Evolutionary conservation across 2,797 vertebrate species (phyloP).

Genomic region (Platalea minor): DNA sequence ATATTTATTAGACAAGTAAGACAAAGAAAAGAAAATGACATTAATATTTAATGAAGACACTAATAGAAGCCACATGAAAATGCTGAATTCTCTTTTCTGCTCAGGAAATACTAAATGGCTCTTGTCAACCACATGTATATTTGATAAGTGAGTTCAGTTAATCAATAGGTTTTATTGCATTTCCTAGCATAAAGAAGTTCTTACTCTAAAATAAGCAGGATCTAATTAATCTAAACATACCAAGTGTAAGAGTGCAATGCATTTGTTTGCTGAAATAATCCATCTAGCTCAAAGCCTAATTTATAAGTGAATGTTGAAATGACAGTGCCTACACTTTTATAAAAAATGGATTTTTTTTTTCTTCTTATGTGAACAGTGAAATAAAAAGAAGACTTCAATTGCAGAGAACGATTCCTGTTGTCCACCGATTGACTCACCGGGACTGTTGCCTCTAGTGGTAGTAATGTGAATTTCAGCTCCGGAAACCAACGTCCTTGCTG

Average conservation of each 20-base stretch:
- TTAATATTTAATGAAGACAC: constrained; percentile 61
- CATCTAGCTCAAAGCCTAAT: neutral
- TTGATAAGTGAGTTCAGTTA: constrained; percentile 11
- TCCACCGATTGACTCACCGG: neutral
- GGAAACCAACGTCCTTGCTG: rapidly evolving
- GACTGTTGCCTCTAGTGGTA: neutral
- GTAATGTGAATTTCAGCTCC: neutral
- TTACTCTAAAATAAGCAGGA: neutral
- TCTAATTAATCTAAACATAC: neutral
- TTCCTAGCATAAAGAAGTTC: neutral
- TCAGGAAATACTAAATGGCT: constrained; percentile 24
- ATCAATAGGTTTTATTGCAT: constrained; percentile 36
- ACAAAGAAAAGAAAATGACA: constrained; percentile 31
- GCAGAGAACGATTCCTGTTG: neutral
- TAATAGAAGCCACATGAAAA: constrained; percentile 22
- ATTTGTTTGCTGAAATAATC: neutral
- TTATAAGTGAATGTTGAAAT: neutral
- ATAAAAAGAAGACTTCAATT: neutral
- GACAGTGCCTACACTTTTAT: neutral
- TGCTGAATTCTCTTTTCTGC: constrained; percentile 10
- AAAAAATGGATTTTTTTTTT: neutral
- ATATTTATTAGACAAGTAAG: constrained; percentile 56
- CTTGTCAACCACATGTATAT: neutral
- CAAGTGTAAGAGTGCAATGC: neutral
- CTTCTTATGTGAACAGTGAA: neutral